Conservation (phyloP, 2,113 vertebrate genomes). For the Tragelaphus buxtoni region DNA sequence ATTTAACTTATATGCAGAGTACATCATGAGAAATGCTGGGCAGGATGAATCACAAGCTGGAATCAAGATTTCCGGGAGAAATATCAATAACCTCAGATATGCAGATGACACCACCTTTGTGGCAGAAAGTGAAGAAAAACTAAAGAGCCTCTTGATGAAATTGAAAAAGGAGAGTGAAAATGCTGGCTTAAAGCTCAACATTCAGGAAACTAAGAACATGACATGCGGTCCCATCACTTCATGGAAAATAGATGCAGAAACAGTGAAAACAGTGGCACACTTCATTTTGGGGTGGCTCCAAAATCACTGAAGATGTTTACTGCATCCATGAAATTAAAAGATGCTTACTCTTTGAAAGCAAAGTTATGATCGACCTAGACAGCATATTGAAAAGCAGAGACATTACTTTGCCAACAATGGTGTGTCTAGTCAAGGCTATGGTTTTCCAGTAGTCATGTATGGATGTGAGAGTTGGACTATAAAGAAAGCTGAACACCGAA, state of each 20-base stretch:
- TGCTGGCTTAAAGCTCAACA: neutral
- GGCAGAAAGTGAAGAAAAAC: neutral
- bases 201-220: neutral
- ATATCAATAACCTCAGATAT: neutral
- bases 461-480: neutral
- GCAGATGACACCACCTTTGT: neutral
- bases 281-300: neutral
- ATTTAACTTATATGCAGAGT: neutral
- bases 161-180: neutral
- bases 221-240: neutral
- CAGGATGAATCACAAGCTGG: neutral
- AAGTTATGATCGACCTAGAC: neutral
- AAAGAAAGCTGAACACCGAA: neutral
- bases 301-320: neutral
- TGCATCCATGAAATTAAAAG: neutral
- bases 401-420: neutral
- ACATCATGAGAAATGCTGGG: neutral
- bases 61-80: neutral
- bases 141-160: neutral
- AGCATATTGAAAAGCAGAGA: neutral
- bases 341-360: neutral
- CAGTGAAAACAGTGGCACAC: neutral
- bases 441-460: neutral
- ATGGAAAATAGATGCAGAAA: neutral
- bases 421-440: neutral